Percentiles rank a stretch among this genome's conserved stretches.
phyloP scores from a whole-genome alignment of 2,113 vertebrate genomes.

The Alectura lathami region DNA sequence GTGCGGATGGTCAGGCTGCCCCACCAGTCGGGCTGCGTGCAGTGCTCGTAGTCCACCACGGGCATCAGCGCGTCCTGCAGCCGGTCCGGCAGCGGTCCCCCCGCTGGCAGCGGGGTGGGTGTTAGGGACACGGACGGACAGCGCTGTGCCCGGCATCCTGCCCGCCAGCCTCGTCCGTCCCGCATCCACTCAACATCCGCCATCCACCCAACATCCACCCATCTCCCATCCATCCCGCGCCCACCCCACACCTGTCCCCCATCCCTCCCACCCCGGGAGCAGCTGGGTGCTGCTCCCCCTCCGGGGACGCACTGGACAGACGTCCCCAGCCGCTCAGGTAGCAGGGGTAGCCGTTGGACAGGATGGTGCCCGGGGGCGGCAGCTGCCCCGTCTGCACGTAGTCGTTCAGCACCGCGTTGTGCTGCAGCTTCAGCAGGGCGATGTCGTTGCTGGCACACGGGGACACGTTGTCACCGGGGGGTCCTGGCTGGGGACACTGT shows the following conservation, averaged over 20 bases:
- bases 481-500: rapidly evolving
- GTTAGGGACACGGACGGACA: neutral
- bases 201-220: too few species aligned
- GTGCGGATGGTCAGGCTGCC: neutral
- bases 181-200: neutral
- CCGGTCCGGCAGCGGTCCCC: neutral
- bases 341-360: constrained; percentile 36
- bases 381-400: neutral
- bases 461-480: neutral
- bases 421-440: constrained; percentile 33
- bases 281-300: too few species aligned
- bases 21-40: constrained; percentile 36
- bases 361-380: neutral
- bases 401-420: neutral
- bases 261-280: too few species aligned
- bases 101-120: neutral
- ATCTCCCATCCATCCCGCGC: neutral
- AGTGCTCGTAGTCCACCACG: neutral
- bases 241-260: neutral
- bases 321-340: constrained; percentile 31
- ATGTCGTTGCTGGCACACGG: neutral
- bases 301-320: neutral
- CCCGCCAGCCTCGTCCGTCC: rapidly evolving
- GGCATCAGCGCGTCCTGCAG: constrained; percentile 47
- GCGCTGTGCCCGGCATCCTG: rapidly evolving